Evolutionary conservation across 2,113 vertebrate species (phyloP).

Genomic region (human): DNA sequence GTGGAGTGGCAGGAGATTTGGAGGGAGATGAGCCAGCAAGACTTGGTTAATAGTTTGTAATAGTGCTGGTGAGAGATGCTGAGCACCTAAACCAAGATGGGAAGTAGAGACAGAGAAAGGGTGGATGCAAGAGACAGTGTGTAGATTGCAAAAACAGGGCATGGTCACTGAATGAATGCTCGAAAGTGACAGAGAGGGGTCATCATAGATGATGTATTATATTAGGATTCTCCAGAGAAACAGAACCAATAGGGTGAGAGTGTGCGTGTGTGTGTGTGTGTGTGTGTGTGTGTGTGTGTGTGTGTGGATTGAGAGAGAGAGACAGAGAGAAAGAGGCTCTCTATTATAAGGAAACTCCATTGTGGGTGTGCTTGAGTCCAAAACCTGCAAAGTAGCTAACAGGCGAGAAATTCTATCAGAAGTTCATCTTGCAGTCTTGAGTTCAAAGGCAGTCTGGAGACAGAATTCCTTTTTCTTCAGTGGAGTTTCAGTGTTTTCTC

Average conservation of each 20-base stretch:
- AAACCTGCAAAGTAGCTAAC: not conserved
- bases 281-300: not conserved
- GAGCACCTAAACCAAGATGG: not conserved
- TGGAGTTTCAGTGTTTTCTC: not conserved
- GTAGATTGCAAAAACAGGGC: fast-evolving
- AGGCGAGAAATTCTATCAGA: not conserved
- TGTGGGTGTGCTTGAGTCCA: not conserved
- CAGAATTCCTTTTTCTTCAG: not conserved
- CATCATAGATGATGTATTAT: not conserved
- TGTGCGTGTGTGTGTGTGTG: no score
- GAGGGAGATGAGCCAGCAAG: not conserved
- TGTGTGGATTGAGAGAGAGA: not conserved
- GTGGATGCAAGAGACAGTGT: not conserved
- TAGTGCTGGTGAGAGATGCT: not conserved
- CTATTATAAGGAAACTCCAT: not conserved
- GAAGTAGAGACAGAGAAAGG: not conserved
- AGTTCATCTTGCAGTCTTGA: not conserved
- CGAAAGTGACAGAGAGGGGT: not conserved
- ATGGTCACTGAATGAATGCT: not conserved
- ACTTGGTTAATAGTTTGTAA: not conserved
- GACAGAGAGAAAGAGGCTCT: no score
- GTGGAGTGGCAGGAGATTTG: not conserved
- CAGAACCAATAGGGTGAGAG: not conserved
- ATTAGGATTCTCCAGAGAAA: not conserved
- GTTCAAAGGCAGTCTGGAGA: not conserved